These are phyloP conservation scores for Amblyraja radiata DNA, from an alignment of 2,797 vertebrate genomes.

Conservation along the genomic window DNA sequence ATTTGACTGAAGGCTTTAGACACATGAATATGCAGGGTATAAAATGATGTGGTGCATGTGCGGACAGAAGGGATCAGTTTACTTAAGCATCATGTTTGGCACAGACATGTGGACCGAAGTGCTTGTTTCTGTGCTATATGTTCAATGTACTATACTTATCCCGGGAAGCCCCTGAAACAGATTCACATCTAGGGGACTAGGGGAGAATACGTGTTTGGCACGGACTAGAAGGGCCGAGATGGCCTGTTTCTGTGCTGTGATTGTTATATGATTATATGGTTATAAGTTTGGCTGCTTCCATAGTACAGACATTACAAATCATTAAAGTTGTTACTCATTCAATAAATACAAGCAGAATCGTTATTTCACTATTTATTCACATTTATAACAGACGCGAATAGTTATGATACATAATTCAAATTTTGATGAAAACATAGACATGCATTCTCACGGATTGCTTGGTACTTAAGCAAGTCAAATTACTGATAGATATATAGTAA, in stretches of 20 bases:
- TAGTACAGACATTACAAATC: not conserved
- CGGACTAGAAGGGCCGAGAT: too few species aligned
- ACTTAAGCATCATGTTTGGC: too few species aligned
- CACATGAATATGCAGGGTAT: too few species aligned
- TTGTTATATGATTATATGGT: too few species aligned
- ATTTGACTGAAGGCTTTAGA: not conserved
- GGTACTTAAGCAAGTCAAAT: not conserved
- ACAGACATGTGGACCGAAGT: too few species aligned
- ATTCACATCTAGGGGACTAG: not conserved
- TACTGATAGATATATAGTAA: not conserved
- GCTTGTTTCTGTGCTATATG: too few species aligned
- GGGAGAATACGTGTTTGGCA: too few species aligned
- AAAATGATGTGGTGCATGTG: too few species aligned
- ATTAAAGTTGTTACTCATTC: not conserved
- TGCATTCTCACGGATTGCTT: not conserved
- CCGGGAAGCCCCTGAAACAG: not conserved
- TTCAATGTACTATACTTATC: not conserved
- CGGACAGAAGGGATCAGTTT: too few species aligned
- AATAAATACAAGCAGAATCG: not conserved
- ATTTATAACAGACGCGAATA: conserved; percentile 21
- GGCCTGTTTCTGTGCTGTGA: too few species aligned
- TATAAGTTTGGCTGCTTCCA: not conserved
- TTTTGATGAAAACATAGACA: not conserved
- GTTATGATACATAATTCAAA: conserved; percentile 11
- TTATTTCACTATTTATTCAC: conserved; percentile 2